phyloP scores from a whole-genome alignment of 37 sponge, comb jelly and placozoan genomes.

The Spongilla lacustris region DNA sequence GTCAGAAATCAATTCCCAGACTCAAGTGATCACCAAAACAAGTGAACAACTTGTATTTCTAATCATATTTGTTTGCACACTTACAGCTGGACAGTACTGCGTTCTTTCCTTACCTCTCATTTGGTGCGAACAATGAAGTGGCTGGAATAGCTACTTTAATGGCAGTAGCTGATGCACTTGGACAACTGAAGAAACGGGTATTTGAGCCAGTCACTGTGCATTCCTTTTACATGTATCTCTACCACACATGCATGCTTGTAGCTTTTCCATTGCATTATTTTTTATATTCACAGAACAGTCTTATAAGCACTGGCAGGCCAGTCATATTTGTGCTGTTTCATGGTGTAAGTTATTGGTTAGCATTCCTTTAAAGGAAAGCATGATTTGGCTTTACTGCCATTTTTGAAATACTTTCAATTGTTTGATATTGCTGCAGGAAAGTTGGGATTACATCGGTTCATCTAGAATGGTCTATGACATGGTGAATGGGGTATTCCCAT shows the following conservation, averaged over 20 bases:
- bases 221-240: too few species aligned
- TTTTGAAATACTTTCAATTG: too few species aligned
- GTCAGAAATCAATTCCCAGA: too few species aligned
- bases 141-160: constrained; percentile 67
- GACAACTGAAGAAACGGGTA: constrained; percentile 58
- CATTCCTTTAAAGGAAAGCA: neutral
- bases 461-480: constrained; percentile 90
- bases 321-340: constrained; percentile 79
- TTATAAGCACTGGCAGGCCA: constrained; percentile 2
- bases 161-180: constrained; percentile 69
- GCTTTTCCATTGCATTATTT: too few species aligned
- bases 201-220: neutral
- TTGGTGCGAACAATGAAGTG: constrained; percentile 71
- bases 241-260: too few species aligned
- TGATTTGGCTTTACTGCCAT: too few species aligned
- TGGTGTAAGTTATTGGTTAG: constrained; percentile 56
- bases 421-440: constrained; percentile 60
- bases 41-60: too few species aligned
- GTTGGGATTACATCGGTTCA: constrained; percentile 93
- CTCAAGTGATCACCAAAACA: too few species aligned
- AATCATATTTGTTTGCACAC: too few species aligned
- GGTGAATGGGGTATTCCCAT: constrained; percentile 38
- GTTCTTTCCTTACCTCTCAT: constrained; percentile 61
- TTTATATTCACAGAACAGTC: constrained; percentile 8
- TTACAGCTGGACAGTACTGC: constrained; percentile 58